These are phyloP conservation scores for Galagoides demidoff DNA, from an alignment of 2,797 vertebrate genomes.

Conservation along the genomic window DNA sequence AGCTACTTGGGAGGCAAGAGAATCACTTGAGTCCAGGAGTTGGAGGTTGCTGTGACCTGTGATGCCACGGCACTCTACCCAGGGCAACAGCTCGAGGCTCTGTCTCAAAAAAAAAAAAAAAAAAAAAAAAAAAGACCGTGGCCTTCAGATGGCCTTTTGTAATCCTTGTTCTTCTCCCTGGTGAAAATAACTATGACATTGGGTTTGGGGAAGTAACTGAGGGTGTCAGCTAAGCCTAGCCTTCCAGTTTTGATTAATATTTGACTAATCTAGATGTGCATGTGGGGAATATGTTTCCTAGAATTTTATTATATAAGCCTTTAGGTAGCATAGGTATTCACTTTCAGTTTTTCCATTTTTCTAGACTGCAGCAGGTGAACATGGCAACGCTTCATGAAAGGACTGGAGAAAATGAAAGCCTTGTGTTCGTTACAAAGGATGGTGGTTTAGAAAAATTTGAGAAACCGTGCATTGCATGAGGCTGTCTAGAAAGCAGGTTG, in stretches of 20 bases:
- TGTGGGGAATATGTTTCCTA: background rate
- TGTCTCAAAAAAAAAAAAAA: too few species aligned
- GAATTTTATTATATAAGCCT: slow-evolving; percentile 25
- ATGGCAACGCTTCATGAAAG: background rate
- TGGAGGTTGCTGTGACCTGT: too few species aligned
- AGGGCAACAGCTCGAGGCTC: too few species aligned
- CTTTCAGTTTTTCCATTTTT: slow-evolving; percentile 34
- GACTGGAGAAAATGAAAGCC: background rate
- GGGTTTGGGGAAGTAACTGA: slow-evolving; percentile 51
- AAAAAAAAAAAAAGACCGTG: background rate
- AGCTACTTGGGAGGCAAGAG: too few species aligned
- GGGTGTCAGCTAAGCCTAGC: slow-evolving; percentile 42
- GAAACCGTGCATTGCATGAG: background rate
- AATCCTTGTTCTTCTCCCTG: slow-evolving; percentile 1
- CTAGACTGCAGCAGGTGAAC: background rate
- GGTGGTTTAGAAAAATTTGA: background rate
- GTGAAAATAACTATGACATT: slow-evolving; percentile 18
- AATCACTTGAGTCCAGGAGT: too few species aligned
- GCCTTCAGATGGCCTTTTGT: slow-evolving; percentile 33
- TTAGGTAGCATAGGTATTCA: background rate
- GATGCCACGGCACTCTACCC: too few species aligned
- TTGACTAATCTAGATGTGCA: background rate
- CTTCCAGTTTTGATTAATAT: slow-evolving; percentile 58
- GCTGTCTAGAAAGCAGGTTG: background rate
- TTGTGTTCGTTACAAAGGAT: background rate